Conservation (phyloP, 1,140 invertebrate genomes). For the Drosophila seguyi region DNA sequence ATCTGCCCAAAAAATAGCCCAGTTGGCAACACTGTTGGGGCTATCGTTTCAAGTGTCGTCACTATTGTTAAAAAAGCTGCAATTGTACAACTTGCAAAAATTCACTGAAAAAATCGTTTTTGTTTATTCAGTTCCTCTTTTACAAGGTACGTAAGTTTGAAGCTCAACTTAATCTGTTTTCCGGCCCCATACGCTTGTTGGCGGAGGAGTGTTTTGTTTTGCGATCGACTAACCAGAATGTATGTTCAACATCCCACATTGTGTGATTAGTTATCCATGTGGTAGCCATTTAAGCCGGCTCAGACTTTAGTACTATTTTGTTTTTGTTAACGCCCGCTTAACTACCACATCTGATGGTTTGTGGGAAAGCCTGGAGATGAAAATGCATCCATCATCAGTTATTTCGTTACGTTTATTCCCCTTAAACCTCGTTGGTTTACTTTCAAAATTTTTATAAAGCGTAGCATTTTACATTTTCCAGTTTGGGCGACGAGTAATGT, state of each 20-base stretch:
- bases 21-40: too few relatives aligned
- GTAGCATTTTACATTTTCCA: conserved; percentile 45
- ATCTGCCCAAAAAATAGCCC: too few relatives aligned
- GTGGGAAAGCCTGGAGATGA: conserved; percentile 4
- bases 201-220: conserved; percentile 9
- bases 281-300: conserved; percentile 3
- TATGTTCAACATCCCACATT: conserved; percentile 6
- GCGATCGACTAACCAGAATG: conserved; percentile 13
- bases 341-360: conserved; percentile 42
- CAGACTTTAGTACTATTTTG: not conserved
- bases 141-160: conserved; percentile 34
- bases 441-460: conserved; percentile 42
- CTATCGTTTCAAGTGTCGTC: too few relatives aligned
- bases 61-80: too few relatives aligned
- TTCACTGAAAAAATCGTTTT: conserved; percentile 8
- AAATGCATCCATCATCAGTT: conserved; percentile 47
- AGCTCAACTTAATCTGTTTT: not conserved
- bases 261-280: conserved; percentile 9
- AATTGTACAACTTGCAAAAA: conserved; percentile 42
- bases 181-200: not conserved
- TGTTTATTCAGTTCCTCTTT: conserved; percentile 14
- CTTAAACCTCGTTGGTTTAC: conserved; percentile 5
- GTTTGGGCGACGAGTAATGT: conserved; percentile 20
- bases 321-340: conserved; percentile 12
- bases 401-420: conserved; percentile 16